Conservation (phyloP, 30 jellyfish, hydroid and myxozoan species). For the Hydractinia symbiolongicarpus region DNA sequence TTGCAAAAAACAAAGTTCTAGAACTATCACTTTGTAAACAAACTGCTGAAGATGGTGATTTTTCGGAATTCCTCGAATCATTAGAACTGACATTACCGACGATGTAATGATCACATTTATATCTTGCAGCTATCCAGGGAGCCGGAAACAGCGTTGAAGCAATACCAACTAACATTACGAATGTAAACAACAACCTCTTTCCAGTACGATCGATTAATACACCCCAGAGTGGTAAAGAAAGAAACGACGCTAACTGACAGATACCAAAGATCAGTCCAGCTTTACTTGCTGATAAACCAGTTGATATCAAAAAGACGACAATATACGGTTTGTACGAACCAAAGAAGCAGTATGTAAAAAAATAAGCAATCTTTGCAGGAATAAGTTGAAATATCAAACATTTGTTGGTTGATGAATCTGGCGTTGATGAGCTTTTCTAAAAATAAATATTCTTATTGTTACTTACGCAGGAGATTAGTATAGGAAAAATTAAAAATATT, state of each 20-base stretch:
- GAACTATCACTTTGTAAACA: too few relatives aligned
- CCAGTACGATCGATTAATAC: constrained; percentile 58
- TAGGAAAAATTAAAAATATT: too few relatives aligned
- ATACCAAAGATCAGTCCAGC: constrained; percentile 63
- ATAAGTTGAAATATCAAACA: too few relatives aligned
- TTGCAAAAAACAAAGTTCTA: constrained; percentile 17
- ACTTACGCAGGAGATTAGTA: too few relatives aligned
- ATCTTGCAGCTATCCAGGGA: constrained; percentile 49
- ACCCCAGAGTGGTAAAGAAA: constrained; percentile 64
- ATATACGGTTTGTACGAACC: too few relatives aligned
- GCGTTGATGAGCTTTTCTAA: constrained; percentile 6
- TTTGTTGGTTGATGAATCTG: not conserved
- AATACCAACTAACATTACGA: constrained; percentile 25
- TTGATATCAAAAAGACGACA: too few relatives aligned
- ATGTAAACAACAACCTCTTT: constrained; percentile 23
- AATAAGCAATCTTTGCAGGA: too few relatives aligned
- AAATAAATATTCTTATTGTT: too few relatives aligned
- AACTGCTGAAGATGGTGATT: not conserved
- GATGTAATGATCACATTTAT: too few relatives aligned
- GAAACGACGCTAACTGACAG: constrained; percentile 47
- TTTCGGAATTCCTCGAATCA: not conserved
- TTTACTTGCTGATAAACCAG: constrained; percentile 65
- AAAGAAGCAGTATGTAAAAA: too few relatives aligned
- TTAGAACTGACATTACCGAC: not conserved
- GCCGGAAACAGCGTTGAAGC: constrained; percentile 45